Base-by-base conservation (phyloP, 2,888 invertebrate genomes). In the Drosophila merina region DNA sequence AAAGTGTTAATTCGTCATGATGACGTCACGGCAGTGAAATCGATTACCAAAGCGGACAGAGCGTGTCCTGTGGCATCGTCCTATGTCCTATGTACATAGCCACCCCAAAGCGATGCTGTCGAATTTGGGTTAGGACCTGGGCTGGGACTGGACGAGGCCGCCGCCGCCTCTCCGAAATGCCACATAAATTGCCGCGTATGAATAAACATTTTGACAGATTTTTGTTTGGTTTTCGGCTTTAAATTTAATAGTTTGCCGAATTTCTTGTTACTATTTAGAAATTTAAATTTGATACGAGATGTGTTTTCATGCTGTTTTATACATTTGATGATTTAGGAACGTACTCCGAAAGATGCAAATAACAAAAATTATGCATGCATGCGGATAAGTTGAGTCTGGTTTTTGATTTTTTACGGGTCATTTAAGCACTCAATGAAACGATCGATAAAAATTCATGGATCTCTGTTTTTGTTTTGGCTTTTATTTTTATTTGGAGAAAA, bases 11-110 rank as follows among this genome's bases (percentile, higher is more conserved):
- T 91, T 91, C 91, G 91, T 88, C 90, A 90, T 88, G 89, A 91
- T 90, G 90, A 91, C 90, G 90, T 91, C 90, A 91, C 90, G 91
- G 76, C 86, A 66, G 52, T 57, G 75, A 78, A 90, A 91, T 90
- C 89, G 90, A 91, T 91, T 91, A 89, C 57, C 74, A 58, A 77
- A 76, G 73, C 85, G 80, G 87, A 70, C 85, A 84, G 52, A 66
- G 87, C 87, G 76, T 79, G 57, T 84, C 88, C 86, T 76, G 72
- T 75, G 72, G 68, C 69, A 81, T 74, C 69, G 81, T 50, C n/a
- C 52, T 49, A 25, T 45, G 81, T 50, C n/a, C 52, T 49, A 25
- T 45, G 12, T 3, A 10, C 8, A n/a, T 40, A 66, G 62, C 63
- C 42, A 63, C 63, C 58, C 69, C 59, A 9, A 62, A 60, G 50